phyloP scores from a whole-genome alignment of 2,797 vertebrate genomes.

The Falco cherrug region DNA sequence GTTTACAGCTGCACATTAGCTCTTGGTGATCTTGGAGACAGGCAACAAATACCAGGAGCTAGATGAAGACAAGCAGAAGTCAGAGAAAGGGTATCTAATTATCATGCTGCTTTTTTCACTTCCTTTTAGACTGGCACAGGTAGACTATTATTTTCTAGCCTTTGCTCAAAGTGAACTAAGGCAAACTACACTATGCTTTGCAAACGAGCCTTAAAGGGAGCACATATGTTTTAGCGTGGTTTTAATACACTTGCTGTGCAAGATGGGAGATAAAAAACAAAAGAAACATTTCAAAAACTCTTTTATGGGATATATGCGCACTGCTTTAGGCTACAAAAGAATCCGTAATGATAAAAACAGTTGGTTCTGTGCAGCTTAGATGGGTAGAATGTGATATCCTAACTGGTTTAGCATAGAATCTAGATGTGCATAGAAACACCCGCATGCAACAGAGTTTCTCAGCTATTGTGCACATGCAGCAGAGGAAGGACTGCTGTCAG shows the following conservation, averaged over 20 bases:
- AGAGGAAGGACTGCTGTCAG: not conserved
- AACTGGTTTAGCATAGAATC: not conserved
- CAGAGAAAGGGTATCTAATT: not conserved
- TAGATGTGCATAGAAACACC: not conserved
- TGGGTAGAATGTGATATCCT: too few species aligned
- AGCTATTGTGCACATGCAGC: not conserved
- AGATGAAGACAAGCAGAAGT: rapidly evolving
- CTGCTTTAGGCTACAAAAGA: not conserved
- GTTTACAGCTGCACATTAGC: not conserved
- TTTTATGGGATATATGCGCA: not conserved
- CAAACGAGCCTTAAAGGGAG: not conserved
- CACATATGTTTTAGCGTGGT: not conserved
- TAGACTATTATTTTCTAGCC: not conserved
- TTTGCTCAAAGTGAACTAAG: not conserved
- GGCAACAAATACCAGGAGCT: not conserved
- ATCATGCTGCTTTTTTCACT: not conserved
- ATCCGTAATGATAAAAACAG: not conserved
- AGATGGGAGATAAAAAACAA: not conserved
- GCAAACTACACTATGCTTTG: not conserved
- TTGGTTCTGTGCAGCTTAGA: not conserved
- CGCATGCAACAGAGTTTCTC: rapidly evolving
- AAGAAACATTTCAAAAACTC: not conserved
- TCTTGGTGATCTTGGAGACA: rapidly evolving
- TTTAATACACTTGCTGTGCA: not conserved
- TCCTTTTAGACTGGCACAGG: not conserved